Conservation (phyloP, 1,140 invertebrate genomes). For the Scaptomyza hsui region DNA sequence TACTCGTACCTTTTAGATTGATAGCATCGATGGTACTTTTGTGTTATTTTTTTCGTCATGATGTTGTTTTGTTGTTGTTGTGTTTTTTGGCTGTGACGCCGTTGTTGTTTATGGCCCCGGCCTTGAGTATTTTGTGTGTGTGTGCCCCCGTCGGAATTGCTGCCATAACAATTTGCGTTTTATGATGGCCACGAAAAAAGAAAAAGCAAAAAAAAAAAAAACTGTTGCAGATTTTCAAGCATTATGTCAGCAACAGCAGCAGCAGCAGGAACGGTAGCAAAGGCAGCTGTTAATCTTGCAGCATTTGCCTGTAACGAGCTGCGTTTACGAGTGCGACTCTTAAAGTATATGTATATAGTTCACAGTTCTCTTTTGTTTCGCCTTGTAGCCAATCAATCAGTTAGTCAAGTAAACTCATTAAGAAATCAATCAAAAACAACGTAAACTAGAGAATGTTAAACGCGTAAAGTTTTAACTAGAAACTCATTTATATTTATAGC, state of each 20-base stretch:
- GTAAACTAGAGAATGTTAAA: no score
- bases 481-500: no score
- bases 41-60: background rate
- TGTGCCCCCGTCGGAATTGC: constrained; percentile 17
- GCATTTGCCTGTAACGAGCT: constrained; percentile 39
- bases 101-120: constrained; percentile 39
- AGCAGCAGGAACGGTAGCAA: background rate
- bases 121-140: constrained; percentile 43
- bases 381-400: constrained; percentile 42
- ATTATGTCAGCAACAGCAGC: background rate
- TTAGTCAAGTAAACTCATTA: constrained; percentile 31
- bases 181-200: constrained; percentile 41
- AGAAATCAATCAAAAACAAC: constrained; percentile 13
- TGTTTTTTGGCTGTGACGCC: constrained; percentile 8
- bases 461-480: background rate
- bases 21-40: constrained; percentile 5
- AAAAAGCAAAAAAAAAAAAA: no score
- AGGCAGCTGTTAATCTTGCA: constrained; percentile 18
- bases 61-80: background rate
- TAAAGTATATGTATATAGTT: background rate
- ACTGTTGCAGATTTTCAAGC: constrained; percentile 49
- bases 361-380: no score
- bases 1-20: constrained; percentile 11
- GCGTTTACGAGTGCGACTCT: constrained; percentile 34
- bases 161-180: constrained; percentile 59